These are phyloP conservation scores for Apodemia mormo DNA, from an alignment of 2,888 invertebrate species.

Conservation along the genomic window DNA sequence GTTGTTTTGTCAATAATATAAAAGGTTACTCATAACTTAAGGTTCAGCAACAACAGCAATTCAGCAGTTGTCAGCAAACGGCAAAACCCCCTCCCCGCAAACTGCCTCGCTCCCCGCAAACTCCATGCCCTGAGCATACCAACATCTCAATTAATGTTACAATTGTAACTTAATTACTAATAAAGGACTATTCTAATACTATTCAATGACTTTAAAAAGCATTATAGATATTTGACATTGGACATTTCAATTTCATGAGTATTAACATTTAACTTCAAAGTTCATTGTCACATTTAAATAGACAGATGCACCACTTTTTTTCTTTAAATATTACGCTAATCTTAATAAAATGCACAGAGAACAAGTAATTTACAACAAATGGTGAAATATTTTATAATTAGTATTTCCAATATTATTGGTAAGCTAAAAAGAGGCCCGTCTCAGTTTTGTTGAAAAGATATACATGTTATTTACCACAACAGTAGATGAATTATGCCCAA, in stretches of 20 bases:
- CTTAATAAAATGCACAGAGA: not conserved
- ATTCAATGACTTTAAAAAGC: not conserved
- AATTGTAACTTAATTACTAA: constrained; percentile 22
- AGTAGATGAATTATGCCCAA: constrained; percentile 62
- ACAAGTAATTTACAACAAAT: not conserved
- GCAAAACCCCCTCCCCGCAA: constrained; percentile 73
- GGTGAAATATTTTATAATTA: not conserved
- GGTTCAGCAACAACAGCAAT: constrained; percentile 78
- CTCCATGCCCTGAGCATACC: constrained; percentile 80
- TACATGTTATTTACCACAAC: constrained; percentile 58
- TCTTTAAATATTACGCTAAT: not conserved
- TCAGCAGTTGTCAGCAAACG: constrained; percentile 79
- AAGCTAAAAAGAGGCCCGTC: not conserved
- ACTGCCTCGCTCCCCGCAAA: constrained; percentile 73
- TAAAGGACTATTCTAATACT: constrained; percentile 3
- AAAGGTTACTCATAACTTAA: constrained; percentile 80
- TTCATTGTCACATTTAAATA: not conserved
- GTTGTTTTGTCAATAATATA: constrained; percentile 59
- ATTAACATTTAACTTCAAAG: not conserved
- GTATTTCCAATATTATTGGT: no score
- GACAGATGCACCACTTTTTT: not conserved
- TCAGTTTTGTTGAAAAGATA: not conserved
- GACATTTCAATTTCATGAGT: not conserved
- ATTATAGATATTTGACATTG: not conserved
- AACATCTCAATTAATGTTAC: constrained; percentile 69